These are phyloP conservation scores for Ailuropoda melanoleuca DNA, from an alignment of 2,113 vertebrate species.

Conservation along the genomic window DNA sequence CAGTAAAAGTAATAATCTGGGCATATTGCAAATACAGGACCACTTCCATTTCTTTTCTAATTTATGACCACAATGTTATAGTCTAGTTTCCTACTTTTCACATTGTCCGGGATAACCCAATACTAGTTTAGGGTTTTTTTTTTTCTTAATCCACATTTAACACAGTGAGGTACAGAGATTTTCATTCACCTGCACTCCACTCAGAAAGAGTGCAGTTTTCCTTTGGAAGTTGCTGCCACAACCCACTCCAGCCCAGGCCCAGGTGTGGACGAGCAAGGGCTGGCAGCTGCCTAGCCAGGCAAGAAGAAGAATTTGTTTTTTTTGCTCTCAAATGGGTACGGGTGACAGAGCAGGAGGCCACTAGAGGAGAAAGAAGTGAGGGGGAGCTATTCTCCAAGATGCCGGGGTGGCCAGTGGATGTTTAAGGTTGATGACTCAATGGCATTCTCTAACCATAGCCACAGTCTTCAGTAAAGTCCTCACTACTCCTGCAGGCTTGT, in stretches of 20 bases:
- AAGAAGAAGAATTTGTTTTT: background rate
- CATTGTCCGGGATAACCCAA: background rate
- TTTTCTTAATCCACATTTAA: background rate
- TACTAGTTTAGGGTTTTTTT: background rate
- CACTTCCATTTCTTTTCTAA: background rate
- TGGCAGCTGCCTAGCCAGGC: background rate
- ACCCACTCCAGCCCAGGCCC: too few species aligned
- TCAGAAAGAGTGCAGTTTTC: background rate
- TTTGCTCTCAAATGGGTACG: background rate
- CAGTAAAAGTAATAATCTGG: background rate
- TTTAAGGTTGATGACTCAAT: background rate
- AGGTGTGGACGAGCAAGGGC: background rate
- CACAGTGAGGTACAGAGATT: background rate
- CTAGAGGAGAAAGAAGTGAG: background rate
- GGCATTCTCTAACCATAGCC: too few species aligned
- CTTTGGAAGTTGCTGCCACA: background rate
- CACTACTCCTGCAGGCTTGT: accelerated
- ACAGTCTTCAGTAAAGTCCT: background rate
- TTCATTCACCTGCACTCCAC: background rate
- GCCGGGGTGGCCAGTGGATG: background rate
- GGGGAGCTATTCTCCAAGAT: background rate
- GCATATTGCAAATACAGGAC: background rate
- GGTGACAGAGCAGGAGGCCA: background rate
- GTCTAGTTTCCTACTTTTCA: background rate
- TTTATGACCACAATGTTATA: background rate